Evolutionary conservation across 2,797 vertebrate genomes (phyloP).

Genomic region (Carduelis carduelis): DNA sequence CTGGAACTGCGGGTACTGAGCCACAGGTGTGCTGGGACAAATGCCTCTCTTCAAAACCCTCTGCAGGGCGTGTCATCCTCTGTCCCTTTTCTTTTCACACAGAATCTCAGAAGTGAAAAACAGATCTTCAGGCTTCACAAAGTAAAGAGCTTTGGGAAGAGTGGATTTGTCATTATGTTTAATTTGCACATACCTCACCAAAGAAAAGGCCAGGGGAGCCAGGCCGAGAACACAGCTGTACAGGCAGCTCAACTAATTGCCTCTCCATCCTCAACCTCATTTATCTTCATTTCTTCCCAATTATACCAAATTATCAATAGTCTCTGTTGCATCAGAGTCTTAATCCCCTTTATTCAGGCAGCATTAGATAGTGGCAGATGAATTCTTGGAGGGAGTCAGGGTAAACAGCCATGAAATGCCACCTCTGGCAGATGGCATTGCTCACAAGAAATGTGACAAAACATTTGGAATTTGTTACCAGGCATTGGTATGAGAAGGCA

Average conservation of each 20-base stretch:
- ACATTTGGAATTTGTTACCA: constrained; percentile 84
- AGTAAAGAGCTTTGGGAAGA: constrained; percentile 69
- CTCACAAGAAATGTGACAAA: constrained; percentile 87
- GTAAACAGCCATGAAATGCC: constrained; percentile 90
- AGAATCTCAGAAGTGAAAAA: constrained; percentile 44
- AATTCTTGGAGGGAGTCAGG: constrained; percentile 89
- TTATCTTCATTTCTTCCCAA: constrained; percentile 95
- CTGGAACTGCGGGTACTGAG: background rate
- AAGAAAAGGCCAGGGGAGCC: constrained; percentile 80
- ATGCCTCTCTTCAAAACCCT: background rate
- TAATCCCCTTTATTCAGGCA: constrained; percentile 87
- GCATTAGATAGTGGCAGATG: constrained; percentile 88
- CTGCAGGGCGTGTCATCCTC: background rate
- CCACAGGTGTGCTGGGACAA: background rate
- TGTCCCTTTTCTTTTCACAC: background rate
- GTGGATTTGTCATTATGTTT: constrained; percentile 82
- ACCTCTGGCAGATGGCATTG: constrained; percentile 88
- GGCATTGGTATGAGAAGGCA: constrained; percentile 79
- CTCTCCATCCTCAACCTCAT: constrained; percentile 88
- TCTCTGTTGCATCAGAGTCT: constrained; percentile 89
- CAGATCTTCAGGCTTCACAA: constrained; percentile 54
- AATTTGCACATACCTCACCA: constrained; percentile 83
- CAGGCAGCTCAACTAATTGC: constrained; percentile 85
- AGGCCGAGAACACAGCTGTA: constrained; percentile 87
- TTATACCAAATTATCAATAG: constrained; percentile 93